Evolutionary conservation across 2,113 vertebrate species (phyloP).

Genomic region (Alouatta palliata): DNA sequence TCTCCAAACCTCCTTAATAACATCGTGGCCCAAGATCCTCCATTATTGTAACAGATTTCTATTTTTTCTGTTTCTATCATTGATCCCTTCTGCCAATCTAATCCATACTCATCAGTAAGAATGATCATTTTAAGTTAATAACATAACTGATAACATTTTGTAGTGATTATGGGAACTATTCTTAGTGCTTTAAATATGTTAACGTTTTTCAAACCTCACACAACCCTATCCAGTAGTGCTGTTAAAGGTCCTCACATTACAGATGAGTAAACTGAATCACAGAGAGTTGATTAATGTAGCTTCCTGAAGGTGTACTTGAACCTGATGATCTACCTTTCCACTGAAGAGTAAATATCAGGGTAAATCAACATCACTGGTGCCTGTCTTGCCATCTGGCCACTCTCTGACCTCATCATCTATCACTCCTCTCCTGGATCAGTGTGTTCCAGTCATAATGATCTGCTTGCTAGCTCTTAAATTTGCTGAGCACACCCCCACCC

Average conservation of each 20-base stretch:
- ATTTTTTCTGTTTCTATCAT: background rate
- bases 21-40: background rate
- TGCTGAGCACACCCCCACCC: background rate
- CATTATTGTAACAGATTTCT: background rate
- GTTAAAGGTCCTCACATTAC: background rate
- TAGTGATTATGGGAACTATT: background rate
- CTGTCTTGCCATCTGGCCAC: background rate
- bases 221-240: background rate
- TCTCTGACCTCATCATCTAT: background rate
- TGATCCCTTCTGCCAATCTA: background rate
- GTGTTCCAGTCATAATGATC: background rate
- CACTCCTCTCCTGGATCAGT: background rate
- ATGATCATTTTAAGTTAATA: background rate
- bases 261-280: background rate
- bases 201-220: background rate
- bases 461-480: background rate
- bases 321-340: background rate
- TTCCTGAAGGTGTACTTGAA: background rate
- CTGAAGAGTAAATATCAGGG: background rate
- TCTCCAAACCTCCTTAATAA: background rate
- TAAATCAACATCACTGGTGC: background rate
- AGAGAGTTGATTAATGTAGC: background rate
- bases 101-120: background rate
- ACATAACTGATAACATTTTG: background rate
- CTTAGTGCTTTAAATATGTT: background rate